Conservation (phyloP, 1,140 invertebrate genomes). For the Drosophila jambulina region DNA sequence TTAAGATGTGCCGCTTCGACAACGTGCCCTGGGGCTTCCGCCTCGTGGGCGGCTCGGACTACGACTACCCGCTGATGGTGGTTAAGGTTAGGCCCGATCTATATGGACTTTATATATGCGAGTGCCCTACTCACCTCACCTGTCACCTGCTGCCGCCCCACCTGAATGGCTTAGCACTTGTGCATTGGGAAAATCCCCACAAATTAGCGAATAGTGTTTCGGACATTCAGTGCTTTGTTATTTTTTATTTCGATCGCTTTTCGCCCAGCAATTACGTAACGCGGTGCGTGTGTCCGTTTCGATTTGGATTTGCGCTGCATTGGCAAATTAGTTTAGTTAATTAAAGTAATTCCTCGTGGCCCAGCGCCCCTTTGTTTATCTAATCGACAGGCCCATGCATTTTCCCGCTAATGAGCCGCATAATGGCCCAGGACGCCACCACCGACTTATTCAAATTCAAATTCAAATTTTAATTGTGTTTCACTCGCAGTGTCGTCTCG, state of each 20-base stretch:
- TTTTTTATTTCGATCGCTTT: conserved; percentile 10
- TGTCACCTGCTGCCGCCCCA: conserved; percentile 37
- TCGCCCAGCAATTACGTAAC: conserved; percentile 45
- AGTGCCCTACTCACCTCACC: conserved; percentile 23
- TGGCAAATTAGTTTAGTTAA: conserved; percentile 78
- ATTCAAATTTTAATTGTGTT: conserved; percentile 73
- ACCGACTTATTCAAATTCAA: conserved; percentile 48
- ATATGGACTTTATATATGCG: neutral
- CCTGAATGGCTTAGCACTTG: conserved; percentile 9
- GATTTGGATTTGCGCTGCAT: conserved; percentile 58
- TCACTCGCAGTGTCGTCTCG: conserved; percentile 32
- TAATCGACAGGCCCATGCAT: conserved; percentile 57
- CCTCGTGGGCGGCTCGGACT: conserved; percentile 93
- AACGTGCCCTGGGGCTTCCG: conserved; percentile 94
- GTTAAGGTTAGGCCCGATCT: conserved; percentile 88
- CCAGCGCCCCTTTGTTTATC: conserved; percentile 45
- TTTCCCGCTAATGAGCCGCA: conserved; percentile 73
- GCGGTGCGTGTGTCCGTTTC: conserved; percentile 40
- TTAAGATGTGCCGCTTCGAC: conserved; percentile 88
- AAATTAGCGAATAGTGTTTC: neutral
- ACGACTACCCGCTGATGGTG: conserved; percentile 92
- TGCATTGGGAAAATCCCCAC: neutral
- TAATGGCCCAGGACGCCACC: conserved; percentile 53
- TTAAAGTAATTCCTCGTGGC: conserved; percentile 62
- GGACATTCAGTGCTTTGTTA: conserved; percentile 16